Base-by-base conservation (phyloP, 2,113 vertebrate species). In the Galemys pyrenaicus region DNA sequence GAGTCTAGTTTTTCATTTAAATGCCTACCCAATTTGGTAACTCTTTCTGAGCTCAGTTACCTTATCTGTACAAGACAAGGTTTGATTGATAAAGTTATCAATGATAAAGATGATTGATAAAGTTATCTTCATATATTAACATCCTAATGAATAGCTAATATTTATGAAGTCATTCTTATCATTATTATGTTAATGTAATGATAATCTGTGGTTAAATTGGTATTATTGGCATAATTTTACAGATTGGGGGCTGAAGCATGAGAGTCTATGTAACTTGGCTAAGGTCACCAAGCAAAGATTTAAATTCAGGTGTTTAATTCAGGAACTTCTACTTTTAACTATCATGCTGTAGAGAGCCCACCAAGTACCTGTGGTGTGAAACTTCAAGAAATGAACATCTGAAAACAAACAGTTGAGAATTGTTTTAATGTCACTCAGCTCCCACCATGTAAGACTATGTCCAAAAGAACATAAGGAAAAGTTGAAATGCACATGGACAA, bases 381-480 rank as follows among this genome's bases (percentile, higher is more conserved):
- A 78, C 32, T 80, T 49, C 28, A 86, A 75, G 35, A 74, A 30
- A 32, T 24, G 62, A 79, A 17, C 39, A n/a, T 75, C 41, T 67
- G 51, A 70, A 62, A 79, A 24, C 24, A 67, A 79, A 24, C 24
- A 24, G 12, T 10, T 65, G 60, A 71, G 60, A 60, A 54, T 28
- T 84, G 16, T 86, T 80, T 20, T 82, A 73, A 62, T 81, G 30
- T 39, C 28, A 78, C 87, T 68, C 39, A 26, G 28, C 51, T 89
- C 95, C 71, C 13, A 62, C 39, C 3, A 0, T 67, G 39, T 54
- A 70, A 77, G 32, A 32, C 70, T n/a, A 24, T 64, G 16, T 92
- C n/a, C 58, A 77, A 44, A 84, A 90, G 85, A 78, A 51, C 26
- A n/a, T 30, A 35, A 91, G 39, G 35, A 65, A 85, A 65, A 91